Conservation (phyloP, 2,113 vertebrate genomes). For the Oncorhynchus clarkii region DNA sequence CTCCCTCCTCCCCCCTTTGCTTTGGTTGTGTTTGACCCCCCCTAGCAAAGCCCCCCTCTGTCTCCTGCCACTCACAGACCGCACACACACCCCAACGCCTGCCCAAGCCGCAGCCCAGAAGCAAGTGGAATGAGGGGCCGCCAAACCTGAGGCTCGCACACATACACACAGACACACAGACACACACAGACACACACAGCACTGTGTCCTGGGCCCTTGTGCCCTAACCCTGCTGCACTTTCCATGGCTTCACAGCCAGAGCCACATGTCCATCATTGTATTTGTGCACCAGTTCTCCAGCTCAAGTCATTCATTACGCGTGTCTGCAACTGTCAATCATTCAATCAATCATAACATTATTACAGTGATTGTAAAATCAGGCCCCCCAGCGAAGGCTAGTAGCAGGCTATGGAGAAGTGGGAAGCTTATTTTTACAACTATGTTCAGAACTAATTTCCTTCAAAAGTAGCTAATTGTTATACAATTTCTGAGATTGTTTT, state of each 20-base stretch:
- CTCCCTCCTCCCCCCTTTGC: not conserved
- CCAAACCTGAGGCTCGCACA: constrained; percentile 4
- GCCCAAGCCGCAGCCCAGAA: constrained; percentile 54
- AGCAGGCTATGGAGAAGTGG: constrained; percentile 38
- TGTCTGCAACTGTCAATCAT: constrained; percentile 71
- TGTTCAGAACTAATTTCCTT: constrained; percentile 62
- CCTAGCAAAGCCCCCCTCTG: constrained; percentile 52
- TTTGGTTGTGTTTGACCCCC: constrained; percentile 53
- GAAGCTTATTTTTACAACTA: constrained; percentile 59
- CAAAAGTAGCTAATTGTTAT: constrained; percentile 47
- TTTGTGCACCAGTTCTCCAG: constrained; percentile 35
- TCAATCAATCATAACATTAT: constrained; percentile 70
- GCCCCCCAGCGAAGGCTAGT: constrained; percentile 53
- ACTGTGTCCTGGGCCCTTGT: constrained; percentile 12
- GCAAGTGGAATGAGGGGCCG: constrained; percentile 29
- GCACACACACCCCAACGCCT: constrained; percentile 25
- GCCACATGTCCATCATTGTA: constrained; percentile 49
- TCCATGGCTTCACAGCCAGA: constrained; percentile 50
- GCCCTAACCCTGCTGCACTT: constrained; percentile 48
- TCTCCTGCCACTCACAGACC: constrained; percentile 54
- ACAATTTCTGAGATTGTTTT: no score
- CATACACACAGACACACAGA: constrained; percentile 14
- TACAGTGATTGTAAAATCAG: constrained; percentile 68
- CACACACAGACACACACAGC: constrained; percentile 13
- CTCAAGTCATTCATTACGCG: constrained; percentile 56